Conservation (phyloP, 1,140 invertebrate genomes). For the Pogonomyrmex barbatus region DNA sequence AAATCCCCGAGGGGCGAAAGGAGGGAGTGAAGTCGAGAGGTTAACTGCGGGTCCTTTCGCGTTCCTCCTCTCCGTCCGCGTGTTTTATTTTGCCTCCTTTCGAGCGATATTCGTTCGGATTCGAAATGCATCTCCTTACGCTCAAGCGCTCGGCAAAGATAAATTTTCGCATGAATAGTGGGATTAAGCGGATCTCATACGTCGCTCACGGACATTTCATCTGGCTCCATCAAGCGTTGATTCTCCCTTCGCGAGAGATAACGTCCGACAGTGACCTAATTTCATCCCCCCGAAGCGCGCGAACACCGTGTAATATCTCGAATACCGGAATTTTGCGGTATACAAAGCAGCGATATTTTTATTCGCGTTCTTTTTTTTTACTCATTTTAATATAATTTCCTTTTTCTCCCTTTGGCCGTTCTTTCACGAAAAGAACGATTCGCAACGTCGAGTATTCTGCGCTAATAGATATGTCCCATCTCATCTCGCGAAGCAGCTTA, state of each 20-base stretch:
- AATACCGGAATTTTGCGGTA: not conserved
- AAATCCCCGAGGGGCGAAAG: slow-evolving; percentile 70
- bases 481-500: slow-evolving; percentile 44
- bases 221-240: slow-evolving; percentile 41
- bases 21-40: slow-evolving; percentile 70
- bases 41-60: slow-evolving; percentile 74
- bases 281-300: slow-evolving; percentile 25
- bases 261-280: slow-evolving; percentile 56
- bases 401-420: not conserved
- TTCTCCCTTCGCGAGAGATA: slow-evolving; percentile 35
- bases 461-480: slow-evolving; percentile 64
- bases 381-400: not conserved
- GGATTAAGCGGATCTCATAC: slow-evolving; percentile 54
- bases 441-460: not conserved
- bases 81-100: slow-evolving; percentile 68
- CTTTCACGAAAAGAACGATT: not conserved
- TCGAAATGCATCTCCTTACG: slow-evolving; percentile 69
- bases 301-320: slow-evolving; percentile 21
- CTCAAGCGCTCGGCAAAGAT: slow-evolving; percentile 44
- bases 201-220: slow-evolving; percentile 52
- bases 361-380: not conserved
- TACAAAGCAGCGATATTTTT: slow-evolving; percentile 9
- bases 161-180: slow-evolving; percentile 61
- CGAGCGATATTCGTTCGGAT: slow-evolving; percentile 55
- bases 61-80: slow-evolving; percentile 65